Base-by-base conservation (phyloP, 2,113 vertebrate genomes). In the Collichthys lucidus region DNA sequence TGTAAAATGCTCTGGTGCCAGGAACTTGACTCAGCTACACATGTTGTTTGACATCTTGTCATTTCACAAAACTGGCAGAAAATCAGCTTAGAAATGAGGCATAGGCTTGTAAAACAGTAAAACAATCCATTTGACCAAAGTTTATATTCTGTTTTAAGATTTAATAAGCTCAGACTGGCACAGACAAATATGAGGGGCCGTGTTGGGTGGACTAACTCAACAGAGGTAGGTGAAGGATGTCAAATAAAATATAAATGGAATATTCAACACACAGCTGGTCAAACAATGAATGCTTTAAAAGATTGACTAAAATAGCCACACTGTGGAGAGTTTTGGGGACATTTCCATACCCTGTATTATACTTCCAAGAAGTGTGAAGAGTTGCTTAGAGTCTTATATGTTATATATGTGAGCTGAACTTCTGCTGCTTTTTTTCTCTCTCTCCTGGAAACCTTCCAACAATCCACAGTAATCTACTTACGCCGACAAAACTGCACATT, bases 11-110 rank as follows among this genome's bases (percentile, higher is more conserved):
- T 66, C 42, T 52, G 20, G 24, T 69, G 65, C 66, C 74, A 74
- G 73, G 74, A 80, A 50, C 76, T 80, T 72, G 67, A 80, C 66
- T 80, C 67, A 12, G 62, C 70, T 66, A 26, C 86, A 78, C 69
- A 68, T 72, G 77, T 61, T 85, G 84, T 88, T 91, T 86, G 84
- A 91, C 84, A 57, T 80, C 31, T 78, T 81, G 71, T 85, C 49
- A 80, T 76, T 77, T 82, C 17, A 59, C 55, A 68, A 75, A 75
- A 67, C 24, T n/a, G 19, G 57, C 55, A 59, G 29, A 47, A 55
- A 66, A 55, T 81, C 31, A 11, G 44, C 66, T 75, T 59, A 26
- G 68, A 76, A 79, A 71, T 66, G 70, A 81, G 47, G 53, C 78
- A 53, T 46, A 22, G 1, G 2, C 35, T 77, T 26, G 29, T 70